Evolutionary conservation across 2,888 invertebrate species (phyloP).

Genomic region (Zygogramma bicolorata): DNA sequence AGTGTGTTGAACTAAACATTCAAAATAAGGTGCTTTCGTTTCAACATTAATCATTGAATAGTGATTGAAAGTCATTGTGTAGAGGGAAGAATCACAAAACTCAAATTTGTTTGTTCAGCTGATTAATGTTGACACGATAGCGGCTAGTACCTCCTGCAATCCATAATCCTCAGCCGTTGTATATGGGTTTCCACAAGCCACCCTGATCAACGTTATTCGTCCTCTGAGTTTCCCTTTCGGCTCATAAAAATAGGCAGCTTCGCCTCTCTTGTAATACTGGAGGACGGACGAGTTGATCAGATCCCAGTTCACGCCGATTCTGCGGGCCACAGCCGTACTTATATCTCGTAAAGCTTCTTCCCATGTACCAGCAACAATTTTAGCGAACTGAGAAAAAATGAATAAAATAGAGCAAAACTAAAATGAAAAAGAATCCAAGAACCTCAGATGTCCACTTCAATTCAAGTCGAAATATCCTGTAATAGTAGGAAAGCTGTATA

Average conservation of each 20-base stretch:
- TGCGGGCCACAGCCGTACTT: conserved; percentile 32
- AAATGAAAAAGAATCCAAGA: not conserved
- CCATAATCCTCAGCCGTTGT: conserved; percentile 38
- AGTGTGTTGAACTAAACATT: too few species aligned
- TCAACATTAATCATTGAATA: too few species aligned
- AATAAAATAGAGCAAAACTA: not conserved
- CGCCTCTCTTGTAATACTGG: conserved; percentile 35
- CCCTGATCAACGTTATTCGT: conserved; percentile 33
- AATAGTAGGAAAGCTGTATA: too few species aligned
- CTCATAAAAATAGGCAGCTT: conserved; percentile 33
- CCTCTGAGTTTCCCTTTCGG: conserved; percentile 35
- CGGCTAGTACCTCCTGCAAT: conserved; percentile 37
- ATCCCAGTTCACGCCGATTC: conserved; percentile 19
- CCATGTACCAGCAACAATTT: conserved; percentile 7
- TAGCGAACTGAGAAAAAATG: not conserved
- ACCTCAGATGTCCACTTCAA: too few species aligned
- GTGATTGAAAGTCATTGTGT: too few species aligned
- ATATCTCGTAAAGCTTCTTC: conserved; percentile 11
- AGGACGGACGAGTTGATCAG: conserved; percentile 19
- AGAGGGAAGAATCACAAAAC: too few species aligned
- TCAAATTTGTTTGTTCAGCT: not conserved
- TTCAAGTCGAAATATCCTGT: too few species aligned
- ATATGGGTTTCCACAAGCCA: conserved; percentile 9
- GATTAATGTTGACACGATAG: not conserved
- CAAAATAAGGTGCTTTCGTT: too few species aligned